Evolutionary conservation across 2,888 invertebrate genomes (phyloP).

Genomic region (Mythimna impura): DNA sequence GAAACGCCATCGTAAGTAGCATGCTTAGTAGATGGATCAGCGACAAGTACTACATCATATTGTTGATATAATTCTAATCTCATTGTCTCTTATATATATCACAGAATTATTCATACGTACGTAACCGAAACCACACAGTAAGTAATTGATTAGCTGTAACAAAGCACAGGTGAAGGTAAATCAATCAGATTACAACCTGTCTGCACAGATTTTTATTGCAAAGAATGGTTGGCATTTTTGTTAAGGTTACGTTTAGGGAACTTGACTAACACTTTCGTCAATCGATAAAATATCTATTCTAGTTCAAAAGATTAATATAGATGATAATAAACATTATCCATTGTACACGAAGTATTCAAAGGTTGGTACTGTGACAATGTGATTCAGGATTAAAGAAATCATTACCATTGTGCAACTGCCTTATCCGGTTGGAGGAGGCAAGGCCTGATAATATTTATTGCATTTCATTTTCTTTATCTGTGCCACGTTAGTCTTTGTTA

Average conservation of each 20-base stretch:
- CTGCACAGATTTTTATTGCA: conserved; percentile 32
- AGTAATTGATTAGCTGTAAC: conserved; percentile 35
- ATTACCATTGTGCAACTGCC: conserved; percentile 58
- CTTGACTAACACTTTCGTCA: conserved; percentile 41
- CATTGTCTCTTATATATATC: conserved; percentile 7
- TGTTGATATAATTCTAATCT: conserved; percentile 20
- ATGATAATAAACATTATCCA: conserved; percentile 74
- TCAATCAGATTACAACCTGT: conserved; percentile 24
- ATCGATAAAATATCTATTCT: conserved; percentile 36
- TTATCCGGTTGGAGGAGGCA: conserved; percentile 49
- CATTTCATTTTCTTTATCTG: conserved; percentile 48
- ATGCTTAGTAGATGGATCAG: conserved; percentile 5
- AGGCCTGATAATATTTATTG: conserved; percentile 43
- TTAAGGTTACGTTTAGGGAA: conserved; percentile 39
- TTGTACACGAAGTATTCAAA: conserved; percentile 62
- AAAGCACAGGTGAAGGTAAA: conserved; percentile 39
- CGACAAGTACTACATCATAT: neutral
- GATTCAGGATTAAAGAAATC: conserved; percentile 66
- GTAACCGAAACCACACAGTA: conserved; percentile 6
- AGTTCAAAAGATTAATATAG: conserved; percentile 67
- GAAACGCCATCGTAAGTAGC: neutral
- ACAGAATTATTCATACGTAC: conserved; percentile 16
- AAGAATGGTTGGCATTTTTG: conserved; percentile 42
- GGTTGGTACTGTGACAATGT: conserved; percentile 67
- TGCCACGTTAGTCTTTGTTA: conserved; percentile 49